A percentile compares a stretch with the other conserved stretches of the same genome.
Conservation (phyloP, 2,797 vertebrate species). For the Nasua narica region DNA sequence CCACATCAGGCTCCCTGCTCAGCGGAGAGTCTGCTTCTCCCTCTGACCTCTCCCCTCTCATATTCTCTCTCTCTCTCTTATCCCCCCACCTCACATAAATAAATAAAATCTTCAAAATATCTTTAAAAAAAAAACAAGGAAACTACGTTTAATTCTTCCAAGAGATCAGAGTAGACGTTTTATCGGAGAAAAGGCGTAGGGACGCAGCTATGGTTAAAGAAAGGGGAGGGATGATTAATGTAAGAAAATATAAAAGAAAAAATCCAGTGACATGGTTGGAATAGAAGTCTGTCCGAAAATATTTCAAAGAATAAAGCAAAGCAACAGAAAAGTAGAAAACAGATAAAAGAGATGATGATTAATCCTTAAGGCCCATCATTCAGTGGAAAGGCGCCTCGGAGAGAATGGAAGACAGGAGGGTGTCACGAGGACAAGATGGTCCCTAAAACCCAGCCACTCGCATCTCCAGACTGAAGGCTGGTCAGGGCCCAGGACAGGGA, state of each 20-base stretch:
- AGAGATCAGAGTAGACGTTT: background rate
- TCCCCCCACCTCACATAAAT: too few relatives aligned
- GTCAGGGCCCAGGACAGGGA: background rate
- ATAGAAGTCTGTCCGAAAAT: background rate
- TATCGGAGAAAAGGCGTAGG: background rate
- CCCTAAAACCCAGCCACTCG: accelerated
- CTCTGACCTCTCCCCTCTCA: too few relatives aligned
- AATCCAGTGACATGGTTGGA: background rate
- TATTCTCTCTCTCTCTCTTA: too few relatives aligned
- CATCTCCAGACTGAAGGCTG: accelerated
- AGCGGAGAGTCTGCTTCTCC: too few relatives aligned
- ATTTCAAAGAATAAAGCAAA: background rate
- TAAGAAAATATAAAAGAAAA: background rate
- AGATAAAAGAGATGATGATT: background rate
- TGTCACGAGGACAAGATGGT: accelerated
- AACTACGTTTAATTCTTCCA: accelerated
- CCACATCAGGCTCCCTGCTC: too few relatives aligned
- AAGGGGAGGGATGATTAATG: accelerated
- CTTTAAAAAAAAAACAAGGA: background rate
- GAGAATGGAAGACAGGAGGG: background rate
- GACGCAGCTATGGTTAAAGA: background rate
- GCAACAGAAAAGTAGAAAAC: background rate
- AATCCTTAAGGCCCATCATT: background rate
- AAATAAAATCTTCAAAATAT: too few relatives aligned
- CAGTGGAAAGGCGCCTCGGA: background rate